Percentiles rank a stretch among this genome's conserved stretches.
Conservation (phyloP, 2,797 vertebrate genomes). For the Varecia variegata region DNA sequence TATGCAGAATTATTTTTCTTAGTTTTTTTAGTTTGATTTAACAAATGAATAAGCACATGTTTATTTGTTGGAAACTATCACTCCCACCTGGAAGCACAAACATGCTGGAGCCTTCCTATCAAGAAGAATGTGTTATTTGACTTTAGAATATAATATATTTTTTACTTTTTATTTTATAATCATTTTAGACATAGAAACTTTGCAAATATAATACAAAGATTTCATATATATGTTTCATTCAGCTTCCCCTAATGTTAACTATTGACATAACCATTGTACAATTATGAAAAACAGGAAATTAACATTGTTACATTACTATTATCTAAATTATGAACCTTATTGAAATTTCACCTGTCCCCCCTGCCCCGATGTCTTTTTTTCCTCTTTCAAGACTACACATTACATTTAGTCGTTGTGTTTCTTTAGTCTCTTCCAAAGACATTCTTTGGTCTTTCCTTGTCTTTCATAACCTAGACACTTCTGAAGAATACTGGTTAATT, state of each 20-base stretch:
- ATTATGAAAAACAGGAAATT: neutral
- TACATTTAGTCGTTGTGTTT: neutral
- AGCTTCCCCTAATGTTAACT: neutral
- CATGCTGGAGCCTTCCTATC: neutral
- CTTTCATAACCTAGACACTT: neutral
- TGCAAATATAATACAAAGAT: neutral
- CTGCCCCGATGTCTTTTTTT: neutral
- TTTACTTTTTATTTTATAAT: slow-evolving; percentile 28
- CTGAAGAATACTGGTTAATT: neutral
- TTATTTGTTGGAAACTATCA: neutral
- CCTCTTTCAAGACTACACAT: neutral
- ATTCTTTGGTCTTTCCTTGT: neutral
- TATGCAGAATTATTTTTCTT: slow-evolving; percentile 54
- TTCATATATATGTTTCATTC: neutral
- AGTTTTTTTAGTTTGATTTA: slow-evolving; percentile 40
- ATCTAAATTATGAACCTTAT: neutral
- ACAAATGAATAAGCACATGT: slow-evolving; percentile 11
- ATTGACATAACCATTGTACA: neutral
- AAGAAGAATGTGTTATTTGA: neutral
- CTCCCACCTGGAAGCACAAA: neutral
- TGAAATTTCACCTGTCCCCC: neutral
- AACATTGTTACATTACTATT: neutral
- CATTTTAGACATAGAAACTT: neutral
- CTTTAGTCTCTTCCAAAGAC: neutral
- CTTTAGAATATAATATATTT: neutral